Evolutionary conservation across 2,888 invertebrate species (phyloP).

Genomic region (Urechis unicinctus): DNA sequence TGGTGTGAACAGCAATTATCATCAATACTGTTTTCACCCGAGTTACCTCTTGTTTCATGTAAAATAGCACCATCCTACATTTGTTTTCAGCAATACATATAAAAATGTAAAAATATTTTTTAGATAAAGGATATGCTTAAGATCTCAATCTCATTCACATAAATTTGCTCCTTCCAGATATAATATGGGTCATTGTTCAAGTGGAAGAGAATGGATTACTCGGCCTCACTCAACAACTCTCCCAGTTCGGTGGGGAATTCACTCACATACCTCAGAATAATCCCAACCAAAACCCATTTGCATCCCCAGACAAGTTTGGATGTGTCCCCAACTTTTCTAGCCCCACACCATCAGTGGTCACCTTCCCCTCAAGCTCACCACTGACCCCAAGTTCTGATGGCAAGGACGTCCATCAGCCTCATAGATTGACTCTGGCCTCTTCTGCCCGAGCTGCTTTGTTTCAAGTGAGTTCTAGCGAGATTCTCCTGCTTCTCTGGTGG

Average conservation of each 20-base stretch:
- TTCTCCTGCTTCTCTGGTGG: no score
- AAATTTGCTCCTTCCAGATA: no score
- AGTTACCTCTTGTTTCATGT: no score
- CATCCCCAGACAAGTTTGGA: slow-evolving; percentile 1
- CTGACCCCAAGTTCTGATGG: slow-evolving; percentile 7
- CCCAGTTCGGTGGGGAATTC: slow-evolving; percentile 12
- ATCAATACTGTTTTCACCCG: no score
- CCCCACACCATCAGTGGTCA: slow-evolving; percentile 7
- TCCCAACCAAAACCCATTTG: slow-evolving; percentile 5
- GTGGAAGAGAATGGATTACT: slow-evolving; percentile 76
- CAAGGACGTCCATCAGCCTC: neutral
- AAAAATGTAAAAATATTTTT: no score
- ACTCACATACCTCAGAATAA: neutral
- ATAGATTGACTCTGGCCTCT: slow-evolving; percentile 2
- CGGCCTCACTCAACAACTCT: slow-evolving; percentile 63
- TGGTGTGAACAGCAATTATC: no score
- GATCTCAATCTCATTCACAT: no score
- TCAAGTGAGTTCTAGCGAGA: slow-evolving; percentile 8
- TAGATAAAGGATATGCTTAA: no score
- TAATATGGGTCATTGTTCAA: slow-evolving; percentile 73
- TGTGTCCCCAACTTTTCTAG: neutral
- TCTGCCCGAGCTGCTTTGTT: slow-evolving; percentile 10
- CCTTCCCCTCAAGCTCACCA: slow-evolving; percentile 13
- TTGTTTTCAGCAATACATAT: no score
- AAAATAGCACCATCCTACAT: no score